Conservation (phyloP, 2,797 vertebrate species). For the Enteromius unitaeniatus region DNA sequence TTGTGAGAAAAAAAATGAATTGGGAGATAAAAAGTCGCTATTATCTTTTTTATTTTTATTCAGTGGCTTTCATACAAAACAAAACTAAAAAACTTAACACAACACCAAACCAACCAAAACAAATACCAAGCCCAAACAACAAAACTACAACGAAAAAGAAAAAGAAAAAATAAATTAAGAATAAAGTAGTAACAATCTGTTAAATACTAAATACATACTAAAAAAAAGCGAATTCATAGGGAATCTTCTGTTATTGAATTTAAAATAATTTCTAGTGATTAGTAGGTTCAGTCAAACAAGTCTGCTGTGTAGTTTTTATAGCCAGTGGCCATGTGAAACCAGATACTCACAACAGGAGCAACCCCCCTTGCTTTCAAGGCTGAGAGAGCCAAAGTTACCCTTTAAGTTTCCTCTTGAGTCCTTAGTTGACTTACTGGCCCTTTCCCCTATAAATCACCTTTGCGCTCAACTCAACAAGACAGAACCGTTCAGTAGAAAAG, state of each 20-base stretch:
- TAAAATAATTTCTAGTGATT: not conserved
- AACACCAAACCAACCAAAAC: not conserved
- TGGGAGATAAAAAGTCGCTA: too few species aligned
- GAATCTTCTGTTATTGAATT: not conserved
- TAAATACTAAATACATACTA: too few species aligned
- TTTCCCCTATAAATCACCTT: constrained; percentile 51
- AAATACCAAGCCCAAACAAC: not conserved
- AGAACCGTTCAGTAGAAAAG: constrained; percentile 21
- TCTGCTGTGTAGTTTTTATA: not conserved
- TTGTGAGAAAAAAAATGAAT: too few species aligned
- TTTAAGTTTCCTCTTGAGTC: constrained; percentile 30
- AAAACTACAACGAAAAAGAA: not conserved
- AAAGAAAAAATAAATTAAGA: not conserved
- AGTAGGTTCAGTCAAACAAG: not conserved
- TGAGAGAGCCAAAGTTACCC: constrained; percentile 1
- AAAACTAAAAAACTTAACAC: not conserved
- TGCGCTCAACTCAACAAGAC: constrained; percentile 11
- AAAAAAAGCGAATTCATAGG: too few species aligned
- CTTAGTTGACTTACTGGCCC: constrained; percentile 48
- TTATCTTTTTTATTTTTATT: too few species aligned
- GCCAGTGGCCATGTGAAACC: not conserved
- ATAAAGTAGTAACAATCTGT: not conserved
- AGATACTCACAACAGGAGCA: not conserved
- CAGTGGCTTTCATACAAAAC: not conserved
- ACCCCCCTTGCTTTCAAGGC: not conserved